These are phyloP conservation scores for Leptinotarsa peninsularis DNA, from an alignment of 2,888 invertebrate genomes.

Conservation along the genomic window DNA sequence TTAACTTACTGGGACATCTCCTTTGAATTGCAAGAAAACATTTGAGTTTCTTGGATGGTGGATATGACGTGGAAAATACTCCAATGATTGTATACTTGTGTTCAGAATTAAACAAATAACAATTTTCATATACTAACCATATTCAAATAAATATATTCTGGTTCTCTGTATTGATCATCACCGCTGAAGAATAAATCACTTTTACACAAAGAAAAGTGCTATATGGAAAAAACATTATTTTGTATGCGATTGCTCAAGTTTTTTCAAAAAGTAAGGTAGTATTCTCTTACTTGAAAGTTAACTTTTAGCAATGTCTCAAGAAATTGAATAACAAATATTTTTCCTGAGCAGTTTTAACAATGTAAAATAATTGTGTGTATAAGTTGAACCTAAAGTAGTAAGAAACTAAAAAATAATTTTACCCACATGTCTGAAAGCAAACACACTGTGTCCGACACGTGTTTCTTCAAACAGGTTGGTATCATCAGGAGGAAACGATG, in stretches of 20 bases:
- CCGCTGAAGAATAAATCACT: conserved; percentile 22
- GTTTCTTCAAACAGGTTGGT: too few relatives aligned
- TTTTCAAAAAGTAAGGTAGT: conserved; percentile 8
- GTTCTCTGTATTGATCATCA: conserved; percentile 19
- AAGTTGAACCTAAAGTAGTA: too few relatives aligned
- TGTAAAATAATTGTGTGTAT: too few relatives aligned
- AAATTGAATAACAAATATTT: conserved; percentile 10
- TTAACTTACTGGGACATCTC: conserved; percentile 46
- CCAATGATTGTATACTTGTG: conserved; percentile 41
- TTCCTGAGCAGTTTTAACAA: conserved; percentile 37
- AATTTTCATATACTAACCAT: conserved; percentile 14
- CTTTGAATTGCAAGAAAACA: conserved; percentile 50
- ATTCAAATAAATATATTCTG: conserved; percentile 7
- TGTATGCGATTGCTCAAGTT: conserved; percentile 28
- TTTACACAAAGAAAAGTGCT: conserved; percentile 21
- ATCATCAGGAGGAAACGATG: too few relatives aligned
- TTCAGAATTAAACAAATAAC: conserved; percentile 25
- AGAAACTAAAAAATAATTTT: too few relatives aligned
- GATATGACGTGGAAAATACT: conserved; percentile 40
- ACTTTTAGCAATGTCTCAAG: conserved; percentile 22
- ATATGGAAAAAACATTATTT: conserved; percentile 21
- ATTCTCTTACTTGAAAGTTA: background rate
- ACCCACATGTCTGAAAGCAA: too few relatives aligned
- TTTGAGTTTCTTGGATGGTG: conserved; percentile 46
- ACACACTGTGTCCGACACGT: too few relatives aligned